These are phyloP conservation scores for Synanthedon formicaeformis DNA, from an alignment of 2,888 invertebrate species.

Conservation along the genomic window DNA sequence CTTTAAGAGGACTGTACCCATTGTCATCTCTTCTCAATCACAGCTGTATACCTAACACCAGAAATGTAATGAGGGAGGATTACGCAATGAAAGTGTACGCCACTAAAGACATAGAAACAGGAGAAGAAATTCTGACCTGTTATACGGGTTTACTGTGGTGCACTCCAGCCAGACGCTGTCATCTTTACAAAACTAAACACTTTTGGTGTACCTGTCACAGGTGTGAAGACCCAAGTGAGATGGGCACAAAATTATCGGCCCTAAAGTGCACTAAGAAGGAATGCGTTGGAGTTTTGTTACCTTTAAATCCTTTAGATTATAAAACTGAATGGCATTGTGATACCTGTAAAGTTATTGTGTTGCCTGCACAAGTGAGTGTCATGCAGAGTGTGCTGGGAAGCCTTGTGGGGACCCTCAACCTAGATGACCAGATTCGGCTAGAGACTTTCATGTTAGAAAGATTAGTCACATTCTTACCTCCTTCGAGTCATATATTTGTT, in stretches of 20 bases:
- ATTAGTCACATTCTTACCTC: conserved; percentile 41
- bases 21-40: conserved; percentile 77
- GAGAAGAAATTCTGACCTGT: conserved; percentile 73
- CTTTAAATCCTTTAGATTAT: conserved; percentile 54
- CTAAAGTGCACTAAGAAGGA: conserved; percentile 62
- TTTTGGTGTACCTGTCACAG: conserved; percentile 75
- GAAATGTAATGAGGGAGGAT: conserved; percentile 68
- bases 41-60: conserved; percentile 75
- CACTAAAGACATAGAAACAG: conserved; percentile 64
- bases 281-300: conserved; percentile 67
- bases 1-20: conserved; percentile 74
- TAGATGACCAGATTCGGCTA: conserved; percentile 57
- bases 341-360: conserved; percentile 46
- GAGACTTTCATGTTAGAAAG: conserved; percentile 36
- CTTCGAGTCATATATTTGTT: conserved; percentile 47
- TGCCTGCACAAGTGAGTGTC: conserved; percentile 49
- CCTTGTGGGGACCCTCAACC: conserved; percentile 56
- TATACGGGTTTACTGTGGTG: conserved; percentile 78
- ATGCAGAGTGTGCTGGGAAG: conserved; percentile 65
- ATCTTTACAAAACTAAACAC: conserved; percentile 73
- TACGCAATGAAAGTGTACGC: conserved; percentile 72
- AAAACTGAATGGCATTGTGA: conserved; percentile 70
- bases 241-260: conserved; percentile 66
- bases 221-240: conserved; percentile 74
- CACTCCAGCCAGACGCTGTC: conserved; percentile 71